Evolutionary conservation across 2,888 invertebrate species (phyloP).

Genomic region (Temnothorax rugatulus): DNA sequence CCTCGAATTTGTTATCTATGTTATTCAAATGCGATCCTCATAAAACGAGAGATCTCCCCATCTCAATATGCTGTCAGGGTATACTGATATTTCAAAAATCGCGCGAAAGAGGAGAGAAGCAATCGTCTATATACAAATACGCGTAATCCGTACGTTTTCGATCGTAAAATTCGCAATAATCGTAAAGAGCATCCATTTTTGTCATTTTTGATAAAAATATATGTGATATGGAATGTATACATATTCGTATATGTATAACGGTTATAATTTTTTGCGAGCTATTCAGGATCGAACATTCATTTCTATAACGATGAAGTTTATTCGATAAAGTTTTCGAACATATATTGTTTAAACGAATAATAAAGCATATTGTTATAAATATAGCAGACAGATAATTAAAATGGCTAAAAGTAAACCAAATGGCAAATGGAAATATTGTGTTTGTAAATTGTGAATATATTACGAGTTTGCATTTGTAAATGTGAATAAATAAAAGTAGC

Average conservation of each 20-base stretch:
- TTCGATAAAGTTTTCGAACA: not conserved
- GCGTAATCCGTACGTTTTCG: not conserved
- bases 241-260: not conserved
- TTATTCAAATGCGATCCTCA: constrained; percentile 33
- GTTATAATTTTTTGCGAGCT: not conserved
- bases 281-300: not conserved
- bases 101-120: not conserved
- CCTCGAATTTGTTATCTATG: not conserved
- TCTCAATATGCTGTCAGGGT: constrained; percentile 23
- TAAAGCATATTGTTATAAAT: not conserved
- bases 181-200: not conserved
- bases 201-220: constrained; percentile 12
- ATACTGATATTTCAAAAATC: constrained; percentile 29
- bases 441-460: constrained; percentile 10
- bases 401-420: constrained; percentile 1
- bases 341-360: constrained; percentile 13
- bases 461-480: constrained; percentile 11
- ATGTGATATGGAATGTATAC: not conserved
- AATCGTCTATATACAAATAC: constrained; percentile 10
- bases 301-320: not conserved
- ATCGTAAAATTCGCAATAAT: constrained; percentile 26
- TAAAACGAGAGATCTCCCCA: constrained; percentile 20
- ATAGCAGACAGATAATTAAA: constrained; percentile 36
- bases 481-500: constrained; percentile 1
- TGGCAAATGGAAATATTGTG: constrained; percentile 26